A percentile compares a stretch with the other conserved stretches of the same genome.
Conservation (phyloP, 1,140 invertebrate genomes). For the Papilio polyxenes region DNA sequence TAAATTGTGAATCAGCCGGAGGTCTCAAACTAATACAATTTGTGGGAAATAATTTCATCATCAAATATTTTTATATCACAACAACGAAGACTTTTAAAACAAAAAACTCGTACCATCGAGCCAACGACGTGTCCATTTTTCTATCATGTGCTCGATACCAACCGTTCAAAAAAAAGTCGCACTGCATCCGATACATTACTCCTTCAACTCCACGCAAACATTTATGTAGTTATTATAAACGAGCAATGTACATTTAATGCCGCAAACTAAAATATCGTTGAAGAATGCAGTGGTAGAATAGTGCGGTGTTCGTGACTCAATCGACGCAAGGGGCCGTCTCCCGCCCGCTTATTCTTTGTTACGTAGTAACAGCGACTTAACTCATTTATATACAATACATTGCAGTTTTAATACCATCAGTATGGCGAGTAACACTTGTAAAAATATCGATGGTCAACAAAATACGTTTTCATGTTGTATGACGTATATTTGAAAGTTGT, state of each 20-base stretch:
- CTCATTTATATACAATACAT: slow-evolving; percentile 37
- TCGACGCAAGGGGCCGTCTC: slow-evolving; percentile 63
- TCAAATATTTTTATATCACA: slow-evolving; percentile 37
- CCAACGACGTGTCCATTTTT: slow-evolving; percentile 33
- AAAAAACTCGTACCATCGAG: slow-evolving; percentile 29
- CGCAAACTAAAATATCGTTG: slow-evolving; percentile 54
- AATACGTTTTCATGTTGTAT: neutral
- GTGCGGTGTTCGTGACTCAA: slow-evolving; percentile 70
- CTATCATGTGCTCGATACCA: slow-evolving; percentile 1
- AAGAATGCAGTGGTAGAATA: slow-evolving; percentile 56
- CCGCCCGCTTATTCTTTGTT: slow-evolving; percentile 47
- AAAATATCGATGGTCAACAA: slow-evolving; percentile 18
- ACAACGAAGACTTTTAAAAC: neutral
- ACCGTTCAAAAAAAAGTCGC: slow-evolving; percentile 27
- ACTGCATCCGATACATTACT: slow-evolving; percentile 42
- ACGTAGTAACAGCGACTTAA: slow-evolving; percentile 37
- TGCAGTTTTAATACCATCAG: slow-evolving; percentile 29
- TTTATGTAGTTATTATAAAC: slow-evolving; percentile 26
- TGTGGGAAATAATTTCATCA: slow-evolving; percentile 39
- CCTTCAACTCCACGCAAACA: neutral
- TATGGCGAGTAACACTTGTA: slow-evolving; percentile 28
- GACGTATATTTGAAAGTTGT: neutral
- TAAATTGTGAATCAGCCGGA: neutral
- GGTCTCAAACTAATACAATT: neutral
- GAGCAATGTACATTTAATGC: slow-evolving; percentile 54